Evolutionary conservation across 1,140 invertebrate species (phyloP), one percentile per base, ranked within the genome.

Genomic region (Drosophila rhopaloa): DNA sequence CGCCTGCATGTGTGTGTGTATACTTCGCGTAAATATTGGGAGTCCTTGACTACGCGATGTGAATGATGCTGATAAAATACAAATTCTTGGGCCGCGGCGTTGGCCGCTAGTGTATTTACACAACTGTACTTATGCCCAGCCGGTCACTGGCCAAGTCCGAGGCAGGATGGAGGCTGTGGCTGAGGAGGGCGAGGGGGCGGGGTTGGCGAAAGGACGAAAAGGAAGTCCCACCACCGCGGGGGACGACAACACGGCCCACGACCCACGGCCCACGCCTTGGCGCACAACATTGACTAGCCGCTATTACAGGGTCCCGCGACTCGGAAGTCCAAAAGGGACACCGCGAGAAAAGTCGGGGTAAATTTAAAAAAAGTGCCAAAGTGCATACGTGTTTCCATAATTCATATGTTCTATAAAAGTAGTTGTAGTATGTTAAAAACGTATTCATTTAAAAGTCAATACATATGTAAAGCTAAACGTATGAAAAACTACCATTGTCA

Each of bases 51-150:
- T 91, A 81, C 89, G 83, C 80, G 79, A 81, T 86, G 88, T 81
- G 88, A 86, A 88, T 77, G 89, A 81, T 91, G 88, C 83, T 84
- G 84, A 90, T 89, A 89, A 89, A 89, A 89, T 89, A 89, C 84
- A 89, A 89, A 89, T 89, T 89, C 84, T 89, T 89, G 85, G 84
- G 85, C 81, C 84, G 85, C 80, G 81, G 79, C 77, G 77, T 57
- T 89, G 84, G 79, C 85, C 84, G 85, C 81, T 90, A 89, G 85
- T 89, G 77, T 89, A 89, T 89, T 89, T 89, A 76, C 85, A 85
- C 84, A 89, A 89, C 84, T 89, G 84, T 89, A 89, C 84, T 84
- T 90, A 81, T 67, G 77, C 77, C 70, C 63, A 82, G 76, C 83
- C 78, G 83, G 83, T 79, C 83, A 88, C 67, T 79, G 54, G 44